Evolutionary conservation across 2,888 invertebrate species (phyloP).

Genomic region (Elegia similella): DNA sequence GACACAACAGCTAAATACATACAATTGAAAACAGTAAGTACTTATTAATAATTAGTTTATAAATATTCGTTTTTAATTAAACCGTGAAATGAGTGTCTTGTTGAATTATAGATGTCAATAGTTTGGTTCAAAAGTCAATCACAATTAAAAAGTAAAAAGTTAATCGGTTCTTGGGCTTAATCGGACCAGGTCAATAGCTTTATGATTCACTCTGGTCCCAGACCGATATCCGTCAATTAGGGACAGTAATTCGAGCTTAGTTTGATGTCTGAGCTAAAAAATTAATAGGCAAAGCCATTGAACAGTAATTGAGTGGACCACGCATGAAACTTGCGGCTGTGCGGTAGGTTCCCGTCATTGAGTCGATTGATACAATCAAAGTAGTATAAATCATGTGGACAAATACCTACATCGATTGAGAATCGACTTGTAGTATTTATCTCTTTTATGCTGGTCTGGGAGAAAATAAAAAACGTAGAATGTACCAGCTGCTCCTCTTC

Average conservation of each 20-base stretch:
- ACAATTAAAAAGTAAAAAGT: conserved; percentile 8
- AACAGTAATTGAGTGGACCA: conserved; percentile 30
- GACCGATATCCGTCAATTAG: conserved; percentile 39
- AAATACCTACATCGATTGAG: not conserved
- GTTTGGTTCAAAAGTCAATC: not conserved
- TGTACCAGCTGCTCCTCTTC: too few relatives aligned
- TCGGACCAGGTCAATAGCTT: conserved; percentile 44
- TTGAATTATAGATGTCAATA: not conserved
- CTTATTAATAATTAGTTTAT: too few relatives aligned
- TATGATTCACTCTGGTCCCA: conserved; percentile 11
- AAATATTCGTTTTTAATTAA: too few relatives aligned
- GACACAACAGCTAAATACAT: too few relatives aligned
- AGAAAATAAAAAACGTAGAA: too few relatives aligned
- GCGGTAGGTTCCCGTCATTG: conserved; percentile 22
- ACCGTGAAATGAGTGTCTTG: not conserved
- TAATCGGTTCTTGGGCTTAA: conserved; percentile 49
- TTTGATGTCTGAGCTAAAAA: conserved; percentile 39
- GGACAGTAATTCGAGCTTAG: conserved; percentile 50
- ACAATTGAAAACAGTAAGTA: too few relatives aligned
- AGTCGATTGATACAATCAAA: conserved; percentile 26
- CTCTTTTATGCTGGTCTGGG: too few relatives aligned
- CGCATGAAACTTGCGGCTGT: conserved; percentile 15
- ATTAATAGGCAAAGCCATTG: conserved; percentile 33
- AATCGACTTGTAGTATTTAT: too few relatives aligned
- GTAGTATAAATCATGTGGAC: not conserved